These are phyloP conservation scores for Tympanoctomys barrerae DNA, from an alignment of 2,797 vertebrate genomes.

Conservation along the genomic window DNA sequence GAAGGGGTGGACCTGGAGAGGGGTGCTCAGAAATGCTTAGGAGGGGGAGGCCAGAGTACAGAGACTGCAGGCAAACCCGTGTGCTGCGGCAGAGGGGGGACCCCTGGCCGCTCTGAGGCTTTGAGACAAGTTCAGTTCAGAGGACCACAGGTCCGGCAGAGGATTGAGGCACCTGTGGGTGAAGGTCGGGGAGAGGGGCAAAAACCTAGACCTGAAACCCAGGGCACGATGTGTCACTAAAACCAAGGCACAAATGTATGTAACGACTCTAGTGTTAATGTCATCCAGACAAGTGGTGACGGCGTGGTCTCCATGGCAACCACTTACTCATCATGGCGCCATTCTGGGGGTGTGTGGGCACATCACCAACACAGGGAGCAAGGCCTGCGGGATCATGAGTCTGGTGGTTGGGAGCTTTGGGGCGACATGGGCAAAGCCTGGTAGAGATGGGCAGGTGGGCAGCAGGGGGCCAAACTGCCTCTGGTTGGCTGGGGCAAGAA, in stretches of 20 bases:
- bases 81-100: fast-evolving
- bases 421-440: neutral
- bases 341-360: too few species aligned
- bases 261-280: fast-evolving
- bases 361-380: fast-evolving
- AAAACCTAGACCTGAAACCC: too few species aligned
- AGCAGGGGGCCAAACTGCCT: neutral
- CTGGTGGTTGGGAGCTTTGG: neutral
- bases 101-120: neutral
- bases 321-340: fast-evolving
- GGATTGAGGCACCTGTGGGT: neutral
- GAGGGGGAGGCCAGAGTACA: fast-evolving
- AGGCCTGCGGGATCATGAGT: neutral
- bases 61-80: fast-evolving
- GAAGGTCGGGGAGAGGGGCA: fast-evolving
- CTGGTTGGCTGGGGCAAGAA: fast-evolving
- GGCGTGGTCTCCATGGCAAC: neutral
- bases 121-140: neutral
- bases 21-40: neutral
- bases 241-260: too few species aligned
- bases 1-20: too few species aligned
- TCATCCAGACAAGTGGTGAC: neutral
- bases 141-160: neutral
- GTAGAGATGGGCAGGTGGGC: neutral
- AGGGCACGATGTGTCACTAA: neutral